Evolutionary conservation across 2,113 vertebrate genomes (phyloP).

Genomic region (Petromus typicus): DNA sequence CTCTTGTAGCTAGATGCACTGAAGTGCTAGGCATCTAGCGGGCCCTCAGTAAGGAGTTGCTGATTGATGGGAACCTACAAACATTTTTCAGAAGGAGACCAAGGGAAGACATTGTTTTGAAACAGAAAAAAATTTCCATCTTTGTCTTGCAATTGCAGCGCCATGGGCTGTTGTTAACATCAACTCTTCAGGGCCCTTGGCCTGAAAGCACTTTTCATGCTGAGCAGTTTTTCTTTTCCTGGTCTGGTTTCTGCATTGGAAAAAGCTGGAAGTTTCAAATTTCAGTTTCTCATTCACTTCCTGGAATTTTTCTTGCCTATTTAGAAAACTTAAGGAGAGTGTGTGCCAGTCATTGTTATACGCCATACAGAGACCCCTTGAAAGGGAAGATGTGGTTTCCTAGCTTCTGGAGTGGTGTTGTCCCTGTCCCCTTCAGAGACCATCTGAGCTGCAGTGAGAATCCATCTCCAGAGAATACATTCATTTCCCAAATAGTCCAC

Average conservation of each 20-base stretch:
- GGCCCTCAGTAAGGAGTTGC: not conserved
- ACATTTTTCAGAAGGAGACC: not conserved
- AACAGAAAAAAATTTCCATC: not conserved
- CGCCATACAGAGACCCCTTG: not conserved
- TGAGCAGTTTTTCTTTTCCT: conserved; percentile 17
- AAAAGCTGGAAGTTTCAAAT: not conserved
- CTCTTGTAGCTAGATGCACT: not conserved
- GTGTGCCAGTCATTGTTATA: no score
- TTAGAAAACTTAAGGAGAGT: not conserved
- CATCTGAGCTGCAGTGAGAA: not conserved
- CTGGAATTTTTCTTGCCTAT: not conserved
- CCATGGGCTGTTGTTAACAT: not conserved
- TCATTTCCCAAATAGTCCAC: no score
- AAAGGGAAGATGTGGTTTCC: not conserved
- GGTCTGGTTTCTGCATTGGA: not conserved
- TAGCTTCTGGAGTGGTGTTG: not conserved
- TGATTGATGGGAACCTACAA: not conserved
- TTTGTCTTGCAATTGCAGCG: not conserved
- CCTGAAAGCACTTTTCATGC: not conserved
- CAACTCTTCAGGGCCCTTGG: conserved; percentile 10
- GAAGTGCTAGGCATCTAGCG: not conserved
- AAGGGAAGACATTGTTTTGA: not conserved
- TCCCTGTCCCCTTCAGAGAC: not conserved
- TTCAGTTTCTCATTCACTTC: not conserved
- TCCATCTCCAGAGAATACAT: rapidly evolving